Conservation (phyloP, 2,113 vertebrate genomes). For the Misgurnus mizolepis region DNA sequence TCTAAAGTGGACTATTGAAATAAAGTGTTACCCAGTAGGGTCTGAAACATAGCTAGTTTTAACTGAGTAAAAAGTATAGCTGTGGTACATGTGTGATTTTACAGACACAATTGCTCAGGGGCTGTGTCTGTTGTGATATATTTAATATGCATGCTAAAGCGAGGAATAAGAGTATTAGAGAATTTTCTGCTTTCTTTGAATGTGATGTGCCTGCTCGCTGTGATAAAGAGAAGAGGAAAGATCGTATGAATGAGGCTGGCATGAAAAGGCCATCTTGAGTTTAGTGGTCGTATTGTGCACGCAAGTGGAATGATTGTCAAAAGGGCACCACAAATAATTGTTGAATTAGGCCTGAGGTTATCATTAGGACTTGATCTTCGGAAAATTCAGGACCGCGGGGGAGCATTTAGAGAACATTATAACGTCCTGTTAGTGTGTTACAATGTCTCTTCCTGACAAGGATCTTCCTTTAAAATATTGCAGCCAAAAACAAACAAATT, state of each 20-base stretch:
- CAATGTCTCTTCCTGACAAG: conserved; percentile 55
- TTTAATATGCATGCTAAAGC: conserved; percentile 49
- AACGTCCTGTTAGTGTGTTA: conserved; percentile 53
- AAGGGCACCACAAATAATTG: conserved; percentile 73
- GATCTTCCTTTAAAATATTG: background rate
- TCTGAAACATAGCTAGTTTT: conserved; percentile 5
- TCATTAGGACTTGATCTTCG: conserved; percentile 72
- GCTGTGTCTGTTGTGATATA: conserved; percentile 46
- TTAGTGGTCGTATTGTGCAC: conserved; percentile 67
- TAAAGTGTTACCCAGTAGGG: background rate
- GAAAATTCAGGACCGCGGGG: conserved; percentile 60
- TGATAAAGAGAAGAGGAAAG: conserved; percentile 52
- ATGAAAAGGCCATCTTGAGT: conserved; percentile 59
- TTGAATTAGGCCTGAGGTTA: conserved; percentile 73
- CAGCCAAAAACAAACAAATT: no score
- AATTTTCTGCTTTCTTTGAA: conserved; percentile 57
- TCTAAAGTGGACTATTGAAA: no score
- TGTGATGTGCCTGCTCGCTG: conserved; percentile 38
- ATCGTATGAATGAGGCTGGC: conserved; percentile 63
- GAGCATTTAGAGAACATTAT: conserved; percentile 62
- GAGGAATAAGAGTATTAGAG: conserved; percentile 51
- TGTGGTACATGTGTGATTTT: background rate
- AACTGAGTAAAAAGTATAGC: background rate
- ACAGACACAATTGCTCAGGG: conserved; percentile 14
- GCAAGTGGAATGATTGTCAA: conserved; percentile 72